A percentile compares a stretch with the other conserved stretches of the same genome.
Conservation (phyloP, 1,140 invertebrate species). For the Acyrthosiphon pisum region DNA sequence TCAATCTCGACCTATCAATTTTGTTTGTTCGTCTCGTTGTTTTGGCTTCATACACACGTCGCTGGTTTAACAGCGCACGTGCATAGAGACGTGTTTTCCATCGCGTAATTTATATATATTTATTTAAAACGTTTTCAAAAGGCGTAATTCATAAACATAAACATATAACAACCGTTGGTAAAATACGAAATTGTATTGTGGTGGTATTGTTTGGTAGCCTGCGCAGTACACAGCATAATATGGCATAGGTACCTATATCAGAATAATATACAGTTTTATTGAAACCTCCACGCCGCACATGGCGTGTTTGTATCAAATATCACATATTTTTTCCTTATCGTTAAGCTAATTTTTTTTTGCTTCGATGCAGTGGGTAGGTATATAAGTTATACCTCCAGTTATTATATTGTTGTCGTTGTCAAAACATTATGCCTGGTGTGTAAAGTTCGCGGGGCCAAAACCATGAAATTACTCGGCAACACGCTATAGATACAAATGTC, state of each 20-base stretch:
- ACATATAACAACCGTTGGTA: not conserved
- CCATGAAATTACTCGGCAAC: not conserved
- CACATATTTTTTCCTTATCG: conserved; percentile 27
- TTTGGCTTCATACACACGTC: not conserved
- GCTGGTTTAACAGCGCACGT: not conserved
- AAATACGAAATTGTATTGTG: not conserved
- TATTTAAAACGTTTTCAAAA: not conserved
- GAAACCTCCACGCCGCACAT: not conserved
- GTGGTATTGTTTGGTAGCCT: not conserved
- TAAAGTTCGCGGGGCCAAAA: not conserved
- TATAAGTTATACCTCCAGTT: not conserved
- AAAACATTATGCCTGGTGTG: not conserved
- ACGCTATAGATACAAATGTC: conserved; percentile 44
- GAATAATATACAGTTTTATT: not conserved
- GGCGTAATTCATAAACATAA: not conserved
- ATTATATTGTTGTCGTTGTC: not conserved
- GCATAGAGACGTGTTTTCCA: not conserved
- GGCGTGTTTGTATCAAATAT: conserved; percentile 37
- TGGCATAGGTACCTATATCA: not conserved
- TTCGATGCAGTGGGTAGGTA: not conserved
- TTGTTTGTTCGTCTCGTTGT: not conserved
- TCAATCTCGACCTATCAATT: not conserved
- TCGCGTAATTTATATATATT: not conserved
- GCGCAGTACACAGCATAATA: not conserved
- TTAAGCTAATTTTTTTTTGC: not conserved